Conservation (phyloP, 1,140 invertebrate species). For the Papilio dardanus region DNA sequence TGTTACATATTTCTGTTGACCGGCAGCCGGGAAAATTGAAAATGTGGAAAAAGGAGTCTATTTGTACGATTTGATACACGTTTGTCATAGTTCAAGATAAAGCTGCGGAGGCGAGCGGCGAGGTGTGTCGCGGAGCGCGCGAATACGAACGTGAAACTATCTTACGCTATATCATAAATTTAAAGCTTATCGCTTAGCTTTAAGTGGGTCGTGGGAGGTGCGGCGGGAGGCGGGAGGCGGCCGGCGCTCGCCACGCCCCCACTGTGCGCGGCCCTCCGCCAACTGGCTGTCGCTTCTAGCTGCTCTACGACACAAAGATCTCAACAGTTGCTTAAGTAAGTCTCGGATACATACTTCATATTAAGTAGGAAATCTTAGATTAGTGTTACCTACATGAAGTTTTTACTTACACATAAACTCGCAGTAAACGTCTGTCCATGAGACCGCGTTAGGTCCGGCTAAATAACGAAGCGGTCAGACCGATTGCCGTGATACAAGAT, state of each 20-base stretch:
- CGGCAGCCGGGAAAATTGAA: too few relatives aligned
- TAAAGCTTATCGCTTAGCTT: neutral
- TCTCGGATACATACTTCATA: too few relatives aligned
- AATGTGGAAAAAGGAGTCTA: neutral
- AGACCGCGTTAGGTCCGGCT: too few relatives aligned
- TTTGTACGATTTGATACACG: neutral
- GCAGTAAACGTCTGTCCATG: too few relatives aligned
- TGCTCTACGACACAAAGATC: neutral
- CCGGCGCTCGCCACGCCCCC: slow-evolving; percentile 38
- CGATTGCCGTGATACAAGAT: too few relatives aligned
- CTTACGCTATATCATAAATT: neutral
- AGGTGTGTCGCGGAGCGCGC: neutral
- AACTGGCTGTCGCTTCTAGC: neutral
- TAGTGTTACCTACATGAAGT: too few relatives aligned
- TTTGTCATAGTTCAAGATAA: neutral
- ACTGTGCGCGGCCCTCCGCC: neutral
- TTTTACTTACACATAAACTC: too few relatives aligned
- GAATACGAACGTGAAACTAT: slow-evolving; percentile 1
- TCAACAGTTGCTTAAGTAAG: neutral
- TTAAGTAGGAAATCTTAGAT: too few relatives aligned
- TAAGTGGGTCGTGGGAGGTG: slow-evolving; percentile 36
- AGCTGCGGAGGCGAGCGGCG: too few relatives aligned
- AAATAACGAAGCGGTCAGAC: too few relatives aligned
- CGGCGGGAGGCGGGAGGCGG: slow-evolving; percentile 39
- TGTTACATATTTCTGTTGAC: too few relatives aligned